Conservation (phyloP, 1,140 invertebrate species). For the Ephestia elutella region DNA sequence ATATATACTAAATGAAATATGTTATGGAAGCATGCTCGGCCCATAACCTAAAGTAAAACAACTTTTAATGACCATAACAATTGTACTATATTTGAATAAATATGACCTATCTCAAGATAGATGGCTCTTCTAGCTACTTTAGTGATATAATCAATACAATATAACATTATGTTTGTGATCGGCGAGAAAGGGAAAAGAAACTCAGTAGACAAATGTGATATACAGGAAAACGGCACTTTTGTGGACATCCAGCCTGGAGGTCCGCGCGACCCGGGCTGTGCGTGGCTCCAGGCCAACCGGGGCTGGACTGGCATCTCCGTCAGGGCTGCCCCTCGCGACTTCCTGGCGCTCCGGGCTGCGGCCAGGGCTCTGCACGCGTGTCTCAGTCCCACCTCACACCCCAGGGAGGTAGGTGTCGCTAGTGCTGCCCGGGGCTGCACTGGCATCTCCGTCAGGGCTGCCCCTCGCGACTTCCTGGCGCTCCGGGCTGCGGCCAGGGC, state of each 20-base stretch:
- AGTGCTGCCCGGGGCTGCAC: constrained; percentile 76
- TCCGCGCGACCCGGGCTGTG: constrained; percentile 74
- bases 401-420: constrained; percentile 78
- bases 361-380: constrained; percentile 81
- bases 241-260: constrained; percentile 77
- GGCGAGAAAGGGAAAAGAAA: no score
- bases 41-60: no score
- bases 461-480: constrained; percentile 81
- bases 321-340: constrained; percentile 83
- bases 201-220: no score
- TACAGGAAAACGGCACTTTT: constrained; percentile 77
- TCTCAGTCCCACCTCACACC: constrained; percentile 82
- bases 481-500: constrained; percentile 76
- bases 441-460: constrained; percentile 84
- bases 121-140: no score
- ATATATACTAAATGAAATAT: no score
- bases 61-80: no score
- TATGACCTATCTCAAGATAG: no score
- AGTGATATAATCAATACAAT: no score
- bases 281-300: constrained; percentile 81
- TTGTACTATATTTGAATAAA: no score
- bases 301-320: constrained; percentile 84
- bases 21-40: no score
- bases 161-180: no score
- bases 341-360: constrained; percentile 77